Conservation (phyloP, 1,140 invertebrate species). For the Pentalonia nigronervosa region DNA sequence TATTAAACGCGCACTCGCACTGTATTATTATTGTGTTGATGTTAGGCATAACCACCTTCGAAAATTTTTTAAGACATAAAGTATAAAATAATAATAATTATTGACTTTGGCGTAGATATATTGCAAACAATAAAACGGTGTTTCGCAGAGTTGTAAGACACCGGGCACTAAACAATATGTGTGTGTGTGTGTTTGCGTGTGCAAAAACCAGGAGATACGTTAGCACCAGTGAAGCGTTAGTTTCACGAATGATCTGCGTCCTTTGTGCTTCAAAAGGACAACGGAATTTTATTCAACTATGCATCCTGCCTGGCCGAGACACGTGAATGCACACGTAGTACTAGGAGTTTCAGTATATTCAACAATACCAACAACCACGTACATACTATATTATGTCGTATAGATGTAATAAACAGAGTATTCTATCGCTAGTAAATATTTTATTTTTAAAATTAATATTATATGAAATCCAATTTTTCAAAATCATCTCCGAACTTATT, state of each 20-base stretch:
- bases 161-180: not conserved
- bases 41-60: not conserved
- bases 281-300: not conserved
- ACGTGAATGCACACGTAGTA: not conserved
- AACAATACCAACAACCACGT: not conserved
- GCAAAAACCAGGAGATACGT: not conserved
- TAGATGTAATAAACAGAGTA: not conserved
- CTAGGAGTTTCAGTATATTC: not conserved
- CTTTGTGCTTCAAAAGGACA: constrained; percentile 4
- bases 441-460: not conserved
- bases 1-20: not conserved
- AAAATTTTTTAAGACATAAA: not conserved
- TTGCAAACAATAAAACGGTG: not conserved
- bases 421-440: not conserved
- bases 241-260: not conserved
- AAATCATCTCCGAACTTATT: not conserved
- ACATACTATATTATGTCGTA: not conserved
- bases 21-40: not conserved
- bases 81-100: not conserved
- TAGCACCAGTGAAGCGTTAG: not conserved
- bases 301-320: not conserved
- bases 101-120: not conserved
- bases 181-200: too few relatives aligned
- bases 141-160: not conserved
- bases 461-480: not conserved